Base-by-base conservation (phyloP, 2,888 invertebrate species). In the Punctoribates punctum region DNA sequence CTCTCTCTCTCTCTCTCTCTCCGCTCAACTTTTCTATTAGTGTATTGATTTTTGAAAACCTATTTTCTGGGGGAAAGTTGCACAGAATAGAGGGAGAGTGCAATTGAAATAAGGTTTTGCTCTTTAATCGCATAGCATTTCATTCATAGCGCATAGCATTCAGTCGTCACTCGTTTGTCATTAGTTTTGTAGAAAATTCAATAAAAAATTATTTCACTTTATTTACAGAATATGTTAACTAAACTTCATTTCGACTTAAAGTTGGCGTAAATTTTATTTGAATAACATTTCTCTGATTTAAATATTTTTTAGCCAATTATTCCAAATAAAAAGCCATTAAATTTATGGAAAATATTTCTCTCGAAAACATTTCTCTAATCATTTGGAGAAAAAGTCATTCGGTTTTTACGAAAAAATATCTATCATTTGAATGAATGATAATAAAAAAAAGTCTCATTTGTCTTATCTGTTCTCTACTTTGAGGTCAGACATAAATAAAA, bases 1-100 rank as follows among this genome's bases (percentile, higher is more conserved):
- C 54, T 54, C 54, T 54, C 54, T 25, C 70, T 46, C 74, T 62
- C 73, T 62, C 73, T 76, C 77, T 51, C 60, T 74, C 70, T 73
- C 73, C 57, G 73, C 48, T 48, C 46, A 13, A 38, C 62, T 54
- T 23, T 57, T 76, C 17, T 77, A 42, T 17, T 54, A 62, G 17
- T 23, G 62, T 62, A 62, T 62, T 62, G 62, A 62, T 62, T 62
- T 62, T 62, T 62, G 27, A 25, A 62, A 62, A 62, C 62, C 62
- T 62, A 62, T 62, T 62, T 62, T 62, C 62, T 62, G 62, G 62
- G 25, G 27, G 17, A 29, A 27, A n/a, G 9, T 15, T 27, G 62
- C 23, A n/a, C 15, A 23, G 54, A 54, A 54, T 20, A 23, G 54
- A 23, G 23, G 54, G 23, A 5, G 54, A 29, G 29, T 17, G 62